Evolutionary conservation across 2,888 invertebrate species (phyloP).

Genomic region (Peribatodes rhomboidaria): DNA sequence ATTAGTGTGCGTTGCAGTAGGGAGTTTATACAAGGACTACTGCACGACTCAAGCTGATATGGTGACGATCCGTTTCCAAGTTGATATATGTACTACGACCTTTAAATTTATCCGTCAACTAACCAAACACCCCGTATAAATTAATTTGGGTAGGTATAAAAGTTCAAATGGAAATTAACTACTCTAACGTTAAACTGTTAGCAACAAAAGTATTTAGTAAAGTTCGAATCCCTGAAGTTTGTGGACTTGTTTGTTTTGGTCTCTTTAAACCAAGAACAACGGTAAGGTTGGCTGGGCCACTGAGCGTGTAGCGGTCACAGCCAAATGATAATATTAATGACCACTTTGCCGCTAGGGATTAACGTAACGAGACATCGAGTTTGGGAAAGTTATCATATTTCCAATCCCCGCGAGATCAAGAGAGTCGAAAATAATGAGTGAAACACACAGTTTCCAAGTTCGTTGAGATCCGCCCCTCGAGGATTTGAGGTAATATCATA

Average conservation of each 20-base stretch:
- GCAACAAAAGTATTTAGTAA: constrained; percentile 13
- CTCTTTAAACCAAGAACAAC: constrained; percentile 22
- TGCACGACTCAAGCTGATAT: no score
- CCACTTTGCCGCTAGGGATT: constrained; percentile 60
- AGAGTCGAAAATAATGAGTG: constrained; percentile 67
- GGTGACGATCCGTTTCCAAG: no score
- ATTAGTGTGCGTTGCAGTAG: no score
- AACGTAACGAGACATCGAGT: constrained; percentile 70
- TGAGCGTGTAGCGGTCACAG: constrained; percentile 36
- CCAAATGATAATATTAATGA: constrained; percentile 61
- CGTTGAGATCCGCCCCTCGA: constrained; percentile 51
- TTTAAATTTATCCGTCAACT: no score
- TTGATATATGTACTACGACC: no score
- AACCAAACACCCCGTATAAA: no score
- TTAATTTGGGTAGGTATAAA: background rate
- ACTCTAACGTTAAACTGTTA: constrained; percentile 6
- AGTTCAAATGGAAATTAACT: constrained; percentile 19
- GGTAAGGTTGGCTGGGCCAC: constrained; percentile 19
- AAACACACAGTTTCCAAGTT: constrained; percentile 60
- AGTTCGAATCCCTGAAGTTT: constrained; percentile 24
- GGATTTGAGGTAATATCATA: constrained; percentile 45
- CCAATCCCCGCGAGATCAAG: constrained; percentile 55
- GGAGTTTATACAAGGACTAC: no score
- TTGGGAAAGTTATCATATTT: constrained; percentile 65
- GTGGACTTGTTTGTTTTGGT: constrained; percentile 21